Base-by-base conservation (phyloP, 2,113 vertebrate genomes). In the Brachionichthys hirsutus region DNA sequence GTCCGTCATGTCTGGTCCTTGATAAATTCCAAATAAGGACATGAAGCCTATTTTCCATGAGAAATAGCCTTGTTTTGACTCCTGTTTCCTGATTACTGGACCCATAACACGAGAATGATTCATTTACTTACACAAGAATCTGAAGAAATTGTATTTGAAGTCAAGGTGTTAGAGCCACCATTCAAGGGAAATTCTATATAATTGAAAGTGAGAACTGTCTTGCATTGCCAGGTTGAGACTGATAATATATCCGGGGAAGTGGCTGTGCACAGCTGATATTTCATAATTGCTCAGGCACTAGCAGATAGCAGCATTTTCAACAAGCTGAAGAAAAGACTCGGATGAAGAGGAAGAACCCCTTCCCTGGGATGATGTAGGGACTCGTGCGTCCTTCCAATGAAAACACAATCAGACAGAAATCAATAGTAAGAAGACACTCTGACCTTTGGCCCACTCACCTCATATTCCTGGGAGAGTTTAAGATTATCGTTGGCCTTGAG, bases 401-500 rank as follows among this genome's bases (percentile, higher is more conserved):
- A 75, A 80, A 73, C 64, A 73, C 64, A 78, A 77, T 50, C 59
- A 48, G 72, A 58, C 59, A 70, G 59, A 68, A 75, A 77, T 67
- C 70, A 40, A 70, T 69, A 54, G 6, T 55, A 9, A 35, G 61
- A 45, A 47, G 34, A 48, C 60, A 56, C 56, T 59, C n/a, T 57
- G 38, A 67, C 18, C 5, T 45, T 54, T 48, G 62, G 43, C 12
- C 70, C 53, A 78, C 92, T 84, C 88, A 98, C 97, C 96, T 98
- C 97, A 2, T 98, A 99, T 80, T 99, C 97, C 88, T 99, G 97
- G 45, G 97, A 98, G 60, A 99, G 93, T 84, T 98, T 98, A 67
- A 99, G 93, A 90, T 98, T 98, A 92, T 99, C 97, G 12, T 99
- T 99, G 85, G 97, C 97, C 80, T 98, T 98, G 59, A 99, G 94